Conservation (phyloP, 2,797 vertebrate species). For the Coregonus sp. region DNA sequence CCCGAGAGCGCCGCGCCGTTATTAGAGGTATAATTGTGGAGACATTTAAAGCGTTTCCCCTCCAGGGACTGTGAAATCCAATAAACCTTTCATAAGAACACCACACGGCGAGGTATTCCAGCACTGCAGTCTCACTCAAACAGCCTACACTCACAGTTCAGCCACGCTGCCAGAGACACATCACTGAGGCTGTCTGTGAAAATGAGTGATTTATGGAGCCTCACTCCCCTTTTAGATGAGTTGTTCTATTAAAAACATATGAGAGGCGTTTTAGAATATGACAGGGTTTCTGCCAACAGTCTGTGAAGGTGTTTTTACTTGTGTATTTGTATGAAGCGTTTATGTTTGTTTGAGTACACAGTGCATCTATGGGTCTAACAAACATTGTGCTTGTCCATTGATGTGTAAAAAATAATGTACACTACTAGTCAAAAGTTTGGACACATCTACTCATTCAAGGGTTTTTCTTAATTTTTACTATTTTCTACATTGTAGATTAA, state of each 20-base stretch:
- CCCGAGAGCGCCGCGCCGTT: conserved; percentile 66
- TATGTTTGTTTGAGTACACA: neutral
- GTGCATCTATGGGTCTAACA: too few species aligned
- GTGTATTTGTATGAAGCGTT: neutral
- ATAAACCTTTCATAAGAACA: conserved; percentile 88
- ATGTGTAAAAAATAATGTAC: neutral
- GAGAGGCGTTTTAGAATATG: conserved; percentile 76
- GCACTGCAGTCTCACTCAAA: neutral
- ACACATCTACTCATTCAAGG: too few species aligned
- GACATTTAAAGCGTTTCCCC: conserved; percentile 96
- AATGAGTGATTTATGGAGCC: conserved; percentile 88
- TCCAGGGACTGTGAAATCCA: conserved; percentile 93
- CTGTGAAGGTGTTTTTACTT: neutral
- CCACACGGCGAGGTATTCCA: neutral
- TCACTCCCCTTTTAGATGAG: conserved; percentile 82
- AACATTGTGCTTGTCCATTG: neutral
- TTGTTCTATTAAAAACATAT: conserved; percentile 91
- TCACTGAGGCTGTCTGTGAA: neutral
- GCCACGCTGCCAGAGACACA: neutral
- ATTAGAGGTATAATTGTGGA: conserved; percentile 98
- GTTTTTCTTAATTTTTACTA: too few species aligned
- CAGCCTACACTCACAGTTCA: neutral
- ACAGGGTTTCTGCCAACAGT: neutral
- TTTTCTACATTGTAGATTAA: too few species aligned
- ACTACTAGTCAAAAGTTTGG: too few species aligned